Percentiles rank a stretch among this genome's conserved stretches.
phyloP scores from a whole-genome alignment of 2,888 invertebrate genomes.

The Mesorhabditis belari region DNA sequence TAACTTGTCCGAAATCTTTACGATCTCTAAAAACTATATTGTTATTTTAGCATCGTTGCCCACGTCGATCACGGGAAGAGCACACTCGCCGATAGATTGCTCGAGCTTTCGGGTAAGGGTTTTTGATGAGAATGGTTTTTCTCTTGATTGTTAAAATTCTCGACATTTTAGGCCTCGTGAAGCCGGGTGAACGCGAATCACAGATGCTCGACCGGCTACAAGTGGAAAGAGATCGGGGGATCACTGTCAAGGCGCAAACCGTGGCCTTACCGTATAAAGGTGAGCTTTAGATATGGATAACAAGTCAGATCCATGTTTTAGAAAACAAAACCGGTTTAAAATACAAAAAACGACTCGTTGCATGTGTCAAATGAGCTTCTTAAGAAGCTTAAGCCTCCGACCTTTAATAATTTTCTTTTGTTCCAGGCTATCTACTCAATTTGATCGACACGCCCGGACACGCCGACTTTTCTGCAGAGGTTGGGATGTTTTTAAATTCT shows the following conservation, averaged over 20 bases:
- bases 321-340: background rate
- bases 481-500: background rate
- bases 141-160: background rate
- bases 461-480: conserved; percentile 72
- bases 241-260: conserved; percentile 95
- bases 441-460: conserved; percentile 94
- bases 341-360: no score
- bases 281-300: conserved; percentile 9
- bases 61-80: conserved; percentile 98
- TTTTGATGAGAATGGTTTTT: conserved; percentile 53
- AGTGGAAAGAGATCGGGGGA: conserved; percentile 90
- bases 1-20: no score
- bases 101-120: conserved; percentile 90
- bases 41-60: conserved; percentile 91
- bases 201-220: conserved; percentile 50
- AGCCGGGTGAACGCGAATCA: conserved; percentile 17
- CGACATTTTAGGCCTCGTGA: conserved; percentile 14
- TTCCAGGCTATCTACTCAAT: conserved; percentile 66
- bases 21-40: conserved; percentile 74
- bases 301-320: background rate
- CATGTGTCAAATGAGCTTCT: no score
- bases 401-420: background rate
- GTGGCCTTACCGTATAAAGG: conserved; percentile 71
- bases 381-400: background rate
- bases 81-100: conserved; percentile 85